Conservation (phyloP, 2,113 vertebrate species). For the Cynopterus brachyotis region DNA sequence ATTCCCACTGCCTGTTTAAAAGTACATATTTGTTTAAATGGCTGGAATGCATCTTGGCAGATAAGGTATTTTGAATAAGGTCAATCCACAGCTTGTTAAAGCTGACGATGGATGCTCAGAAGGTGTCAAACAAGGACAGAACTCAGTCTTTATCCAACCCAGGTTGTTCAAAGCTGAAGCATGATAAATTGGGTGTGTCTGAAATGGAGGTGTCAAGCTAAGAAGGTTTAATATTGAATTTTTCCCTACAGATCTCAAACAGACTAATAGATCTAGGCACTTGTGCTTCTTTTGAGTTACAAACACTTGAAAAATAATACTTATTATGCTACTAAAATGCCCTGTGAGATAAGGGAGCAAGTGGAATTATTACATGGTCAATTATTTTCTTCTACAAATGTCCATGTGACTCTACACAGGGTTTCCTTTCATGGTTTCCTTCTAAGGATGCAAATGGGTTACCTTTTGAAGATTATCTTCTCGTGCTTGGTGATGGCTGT, state of each 20-base stretch:
- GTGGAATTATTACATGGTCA: not conserved
- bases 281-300: not conserved
- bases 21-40: slow-evolving; percentile 22
- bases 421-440: not conserved
- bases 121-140: slow-evolving; percentile 48
- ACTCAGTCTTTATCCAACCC: slow-evolving; percentile 26
- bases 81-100: slow-evolving; percentile 55
- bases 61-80: slow-evolving; percentile 42
- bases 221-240: slow-evolving; percentile 51
- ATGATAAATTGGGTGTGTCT: slow-evolving; percentile 57
- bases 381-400: slow-evolving; percentile 17
- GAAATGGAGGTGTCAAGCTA: slow-evolving; percentile 54
- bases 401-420: not conserved
- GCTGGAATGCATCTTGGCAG: slow-evolving; percentile 21
- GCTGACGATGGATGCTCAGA: slow-evolving; percentile 51
- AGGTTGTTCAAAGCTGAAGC: slow-evolving; percentile 50
- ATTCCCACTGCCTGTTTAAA: slow-evolving; percentile 43
- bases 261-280: not conserved
- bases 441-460: not conserved
- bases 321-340: slow-evolving; percentile 9
- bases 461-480: not conserved
- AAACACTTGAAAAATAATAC: slow-evolving; percentile 45
- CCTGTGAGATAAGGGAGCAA: not conserved
- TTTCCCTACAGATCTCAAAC: slow-evolving; percentile 28
- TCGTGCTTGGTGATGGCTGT: not conserved